Percentiles rank a stretch among this genome's conserved stretches.
Evolutionary conservation across 2,113 vertebrate species (phyloP).

Genomic region (Serilophus lunatus): DNA sequence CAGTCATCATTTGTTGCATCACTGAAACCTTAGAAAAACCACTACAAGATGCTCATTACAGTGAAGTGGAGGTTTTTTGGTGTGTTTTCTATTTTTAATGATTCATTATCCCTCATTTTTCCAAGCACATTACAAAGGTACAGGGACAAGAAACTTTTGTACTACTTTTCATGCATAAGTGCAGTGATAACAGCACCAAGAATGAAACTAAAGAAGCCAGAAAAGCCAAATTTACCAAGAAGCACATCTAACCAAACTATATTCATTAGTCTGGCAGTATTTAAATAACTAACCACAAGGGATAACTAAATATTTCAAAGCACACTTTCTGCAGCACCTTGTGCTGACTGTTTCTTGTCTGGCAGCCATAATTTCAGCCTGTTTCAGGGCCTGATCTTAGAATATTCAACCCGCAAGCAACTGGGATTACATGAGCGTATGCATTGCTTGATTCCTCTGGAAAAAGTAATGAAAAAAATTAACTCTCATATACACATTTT

Average conservation of each 20-base stretch:
- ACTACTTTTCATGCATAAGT: neutral
- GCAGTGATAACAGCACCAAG: neutral
- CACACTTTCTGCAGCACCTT: neutral
- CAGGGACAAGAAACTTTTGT: neutral
- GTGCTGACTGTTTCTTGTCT: neutral
- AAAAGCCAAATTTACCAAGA: neutral
- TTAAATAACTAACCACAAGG: neutral
- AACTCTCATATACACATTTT: neutral
- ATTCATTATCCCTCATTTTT: neutral
- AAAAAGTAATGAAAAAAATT: neutral
- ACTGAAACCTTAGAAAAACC: neutral
- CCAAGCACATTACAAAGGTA: neutral
- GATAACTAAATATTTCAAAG: neutral
- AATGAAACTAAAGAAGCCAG: neutral
- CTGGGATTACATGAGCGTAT: neutral
- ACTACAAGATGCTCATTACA: neutral
- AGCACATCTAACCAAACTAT: neutral
- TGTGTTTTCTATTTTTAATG: neutral
- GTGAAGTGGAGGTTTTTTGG: neutral
- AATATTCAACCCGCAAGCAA: neutral
- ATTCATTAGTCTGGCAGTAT: neutral
- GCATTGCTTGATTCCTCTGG: neutral
- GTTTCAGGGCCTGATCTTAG: neutral
- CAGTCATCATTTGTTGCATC: neutral
- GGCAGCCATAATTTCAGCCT: neutral